These are phyloP conservation scores for Caenorhabditis latens DNA, from an alignment of 1,140 invertebrate genomes.

Conservation along the genomic window DNA sequence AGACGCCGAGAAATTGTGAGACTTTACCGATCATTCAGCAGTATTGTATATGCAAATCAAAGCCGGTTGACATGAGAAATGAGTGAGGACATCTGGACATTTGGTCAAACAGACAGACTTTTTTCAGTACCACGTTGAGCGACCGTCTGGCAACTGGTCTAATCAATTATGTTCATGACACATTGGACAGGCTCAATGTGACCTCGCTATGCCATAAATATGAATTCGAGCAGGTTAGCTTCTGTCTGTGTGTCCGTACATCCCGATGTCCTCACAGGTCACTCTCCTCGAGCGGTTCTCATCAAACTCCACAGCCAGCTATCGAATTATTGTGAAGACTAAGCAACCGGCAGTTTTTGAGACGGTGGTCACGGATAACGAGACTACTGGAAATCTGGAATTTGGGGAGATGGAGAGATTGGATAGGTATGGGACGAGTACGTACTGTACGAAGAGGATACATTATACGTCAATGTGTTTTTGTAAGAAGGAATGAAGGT, in stretches of 20 bases:
- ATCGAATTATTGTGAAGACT: neutral
- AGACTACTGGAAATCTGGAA: neutral
- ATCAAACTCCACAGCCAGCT: neutral
- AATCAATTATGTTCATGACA: neutral
- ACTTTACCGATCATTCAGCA: neutral
- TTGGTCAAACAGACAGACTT: neutral
- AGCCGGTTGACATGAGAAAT: neutral
- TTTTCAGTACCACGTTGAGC: neutral
- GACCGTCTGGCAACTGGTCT: neutral
- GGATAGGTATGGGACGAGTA: neutral
- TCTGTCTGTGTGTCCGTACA: neutral
- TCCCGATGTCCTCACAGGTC: neutral
- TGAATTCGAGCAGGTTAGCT: neutral
- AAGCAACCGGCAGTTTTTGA: neutral
- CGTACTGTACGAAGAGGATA: neutral
- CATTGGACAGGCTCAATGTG: neutral
- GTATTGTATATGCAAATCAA: neutral
- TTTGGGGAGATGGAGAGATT: neutral
- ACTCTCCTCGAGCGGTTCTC: too few relatives aligned
- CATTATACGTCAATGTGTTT: neutral
- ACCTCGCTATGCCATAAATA: neutral
- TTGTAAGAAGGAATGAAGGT: neutral
- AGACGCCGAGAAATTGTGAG: neutral
- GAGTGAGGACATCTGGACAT: neutral
- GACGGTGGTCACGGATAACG: neutral